These are phyloP conservation scores for Dicentrarchus labrax DNA, from an alignment of 2,113 vertebrate species.

Conservation along the genomic window DNA sequence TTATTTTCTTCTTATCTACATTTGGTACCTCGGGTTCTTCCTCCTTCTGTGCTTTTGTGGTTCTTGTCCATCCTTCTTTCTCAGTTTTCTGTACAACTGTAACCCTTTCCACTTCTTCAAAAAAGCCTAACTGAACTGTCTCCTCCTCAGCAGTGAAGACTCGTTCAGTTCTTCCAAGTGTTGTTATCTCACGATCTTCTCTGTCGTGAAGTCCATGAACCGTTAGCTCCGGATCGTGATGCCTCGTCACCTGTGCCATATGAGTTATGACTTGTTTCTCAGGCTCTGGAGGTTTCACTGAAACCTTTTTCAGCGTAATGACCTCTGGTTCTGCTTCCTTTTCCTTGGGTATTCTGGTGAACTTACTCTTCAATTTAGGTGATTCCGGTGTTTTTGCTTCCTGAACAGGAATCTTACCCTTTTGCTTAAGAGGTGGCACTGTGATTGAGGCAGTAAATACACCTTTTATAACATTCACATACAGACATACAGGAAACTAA, in stretches of 20 bases:
- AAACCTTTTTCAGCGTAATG: slow-evolving; percentile 76
- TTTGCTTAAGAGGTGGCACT: slow-evolving; percentile 81
- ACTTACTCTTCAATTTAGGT: slow-evolving; percentile 74
- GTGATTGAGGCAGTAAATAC: slow-evolving; percentile 63
- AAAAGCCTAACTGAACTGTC: slow-evolving; percentile 25
- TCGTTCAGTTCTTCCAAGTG: slow-evolving; percentile 58
- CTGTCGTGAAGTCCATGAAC: slow-evolving; percentile 61
- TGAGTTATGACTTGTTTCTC: slow-evolving; percentile 66
- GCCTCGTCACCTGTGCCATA: slow-evolving; percentile 47
- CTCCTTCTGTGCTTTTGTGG: slow-evolving; percentile 56
- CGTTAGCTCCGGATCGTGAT: slow-evolving; percentile 52
- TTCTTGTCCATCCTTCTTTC: slow-evolving; percentile 54
- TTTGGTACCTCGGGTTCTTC: slow-evolving; percentile 40
- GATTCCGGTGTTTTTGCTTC: slow-evolving; percentile 78
- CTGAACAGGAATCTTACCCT: slow-evolving; percentile 78
- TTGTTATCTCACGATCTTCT: slow-evolving; percentile 67
- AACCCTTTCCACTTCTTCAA: slow-evolving; percentile 43
- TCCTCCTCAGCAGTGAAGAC: slow-evolving; percentile 60
- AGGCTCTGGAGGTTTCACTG: slow-evolving; percentile 71
- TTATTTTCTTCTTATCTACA: slow-evolving; percentile 68
- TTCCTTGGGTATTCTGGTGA: slow-evolving; percentile 71
- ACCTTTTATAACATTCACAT: slow-evolving; percentile 83
- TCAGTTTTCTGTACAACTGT: slow-evolving; percentile 35
- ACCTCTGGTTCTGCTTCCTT: slow-evolving; percentile 69
- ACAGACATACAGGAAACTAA: slow-evolving; percentile 61